Percentiles rank a stretch among this genome's conserved stretches.
Conservation (phyloP, 2,888 invertebrate species). For the Drosophila falleni region DNA sequence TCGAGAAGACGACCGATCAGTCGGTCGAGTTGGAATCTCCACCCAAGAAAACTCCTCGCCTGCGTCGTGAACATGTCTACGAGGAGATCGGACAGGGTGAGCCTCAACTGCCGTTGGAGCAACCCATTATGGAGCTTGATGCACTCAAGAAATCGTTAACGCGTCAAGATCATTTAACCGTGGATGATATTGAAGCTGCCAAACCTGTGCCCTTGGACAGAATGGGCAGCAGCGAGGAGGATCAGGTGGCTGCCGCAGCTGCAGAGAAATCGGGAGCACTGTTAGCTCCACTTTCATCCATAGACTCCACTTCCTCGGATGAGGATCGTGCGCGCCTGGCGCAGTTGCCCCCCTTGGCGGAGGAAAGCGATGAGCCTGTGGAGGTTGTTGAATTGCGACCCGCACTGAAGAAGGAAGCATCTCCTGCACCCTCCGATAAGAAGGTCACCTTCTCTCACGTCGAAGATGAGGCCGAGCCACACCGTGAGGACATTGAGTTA, state of each 20-base stretch:
- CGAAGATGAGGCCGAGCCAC: conserved; percentile 84
- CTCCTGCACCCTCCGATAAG: conserved; percentile 85
- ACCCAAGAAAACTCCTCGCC: conserved; percentile 85
- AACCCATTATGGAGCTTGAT: conserved; percentile 78
- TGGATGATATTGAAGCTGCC: conserved; percentile 86
- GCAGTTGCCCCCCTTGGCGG: conserved; percentile 81
- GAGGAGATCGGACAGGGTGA: conserved; percentile 87
- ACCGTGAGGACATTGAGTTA: conserved; percentile 84
- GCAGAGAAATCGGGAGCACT: conserved; percentile 51
- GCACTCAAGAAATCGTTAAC: conserved; percentile 82
- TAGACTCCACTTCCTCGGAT: conserved; percentile 85
- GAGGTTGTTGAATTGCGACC: conserved; percentile 68
- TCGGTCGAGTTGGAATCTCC: conserved; percentile 53
- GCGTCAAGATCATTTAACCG: conserved; percentile 85
- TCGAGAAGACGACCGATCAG: conserved; percentile 12
- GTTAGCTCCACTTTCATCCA: conserved; percentile 84
- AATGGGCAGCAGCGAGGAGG: conserved; percentile 85
- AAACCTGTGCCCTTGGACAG: conserved; percentile 82
- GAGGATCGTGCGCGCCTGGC: conserved; percentile 81
- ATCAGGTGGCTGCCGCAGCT: conserved; percentile 63
- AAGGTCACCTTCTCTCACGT: conserved; percentile 86
- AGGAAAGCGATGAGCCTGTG: conserved; percentile 81
- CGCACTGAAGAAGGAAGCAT: conserved; percentile 85
- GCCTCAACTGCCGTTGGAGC: conserved; percentile 50
- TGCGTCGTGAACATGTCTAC: conserved; percentile 88